Evolutionary conservation across 2,113 vertebrate species (phyloP).

Genomic region (Ibidorhyncha struthersii): DNA sequence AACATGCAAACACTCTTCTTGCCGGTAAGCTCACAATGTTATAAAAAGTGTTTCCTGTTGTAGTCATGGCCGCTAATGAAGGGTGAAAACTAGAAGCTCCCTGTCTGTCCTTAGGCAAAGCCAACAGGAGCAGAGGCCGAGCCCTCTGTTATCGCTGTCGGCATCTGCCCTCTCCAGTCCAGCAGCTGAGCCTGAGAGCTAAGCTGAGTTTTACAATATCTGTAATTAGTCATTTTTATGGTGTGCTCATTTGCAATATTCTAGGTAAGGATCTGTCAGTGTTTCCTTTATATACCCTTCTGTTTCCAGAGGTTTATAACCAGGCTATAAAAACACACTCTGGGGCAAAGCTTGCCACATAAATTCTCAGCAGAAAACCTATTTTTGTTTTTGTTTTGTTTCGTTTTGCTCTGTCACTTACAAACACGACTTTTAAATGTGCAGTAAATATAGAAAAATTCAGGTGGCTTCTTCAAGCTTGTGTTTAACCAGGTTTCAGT

Average conservation of each 20-base stretch:
- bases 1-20: not conserved
- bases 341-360: constrained; percentile 37
- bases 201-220: constrained; percentile 48
- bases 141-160: constrained; percentile 7
- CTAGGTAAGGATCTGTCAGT: constrained; percentile 69
- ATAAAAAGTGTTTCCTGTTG: not conserved
- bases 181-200: constrained; percentile 10
- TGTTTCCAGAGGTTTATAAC: constrained; percentile 64
- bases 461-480: not conserved
- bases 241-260: constrained; percentile 54
- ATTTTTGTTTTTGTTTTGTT: constrained; percentile 35
- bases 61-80: not conserved
- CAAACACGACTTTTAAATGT: not conserved
- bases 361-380: constrained; percentile 51
- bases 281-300: constrained; percentile 68
- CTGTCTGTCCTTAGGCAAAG: not conserved
- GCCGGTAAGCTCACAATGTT: not conserved
- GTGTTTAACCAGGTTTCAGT: not conserved
- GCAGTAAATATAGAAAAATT: not conserved
- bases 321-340: constrained; percentile 67
- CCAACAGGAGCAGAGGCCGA: not conserved
- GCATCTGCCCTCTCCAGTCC: constrained; percentile 1
- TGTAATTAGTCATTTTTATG: constrained; percentile 70
- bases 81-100: not conserved
- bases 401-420: not conserved